Conservation (phyloP, 2,888 invertebrate species). For the Polydrusus cervinus region DNA sequence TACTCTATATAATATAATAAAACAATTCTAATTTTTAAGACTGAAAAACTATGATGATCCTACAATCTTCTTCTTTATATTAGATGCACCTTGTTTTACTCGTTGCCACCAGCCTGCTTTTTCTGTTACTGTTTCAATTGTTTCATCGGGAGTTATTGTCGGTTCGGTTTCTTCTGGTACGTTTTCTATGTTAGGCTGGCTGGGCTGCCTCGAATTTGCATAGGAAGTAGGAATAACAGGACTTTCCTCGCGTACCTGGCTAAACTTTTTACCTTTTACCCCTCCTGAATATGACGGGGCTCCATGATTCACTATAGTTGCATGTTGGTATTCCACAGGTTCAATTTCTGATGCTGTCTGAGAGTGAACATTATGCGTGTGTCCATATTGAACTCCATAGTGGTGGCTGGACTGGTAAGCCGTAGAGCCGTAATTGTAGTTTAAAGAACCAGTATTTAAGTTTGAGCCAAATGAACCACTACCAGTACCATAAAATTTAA, state of each 20-base stretch:
- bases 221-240: slow-evolving; percentile 16
- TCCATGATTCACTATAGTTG: slow-evolving; percentile 7
- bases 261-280: slow-evolving; percentile 24
- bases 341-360: slow-evolving; percentile 27
- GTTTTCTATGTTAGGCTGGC: slow-evolving; percentile 9
- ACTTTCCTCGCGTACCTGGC: not conserved
- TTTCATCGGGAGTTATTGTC: slow-evolving; percentile 15
- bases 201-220: slow-evolving; percentile 4
- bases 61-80: slow-evolving; percentile 59
- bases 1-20: too few species aligned
- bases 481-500: not conserved
- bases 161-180: not conserved
- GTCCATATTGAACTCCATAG: slow-evolving; percentile 16
- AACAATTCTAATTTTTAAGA: too few species aligned
- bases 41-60: slow-evolving; percentile 35
- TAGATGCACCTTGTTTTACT: slow-evolving; percentile 73
- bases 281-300: slow-evolving; percentile 4
- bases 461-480: not conserved
- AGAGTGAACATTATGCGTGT: slow-evolving; percentile 12
- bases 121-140: slow-evolving; percentile 53
- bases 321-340: slow-evolving; percentile 24
- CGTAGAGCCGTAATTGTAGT: not conserved
- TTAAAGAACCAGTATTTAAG: not conserved
- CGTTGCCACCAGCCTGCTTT: slow-evolving; percentile 75
- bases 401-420: not conserved